Base-by-base conservation (phyloP, 2,888 invertebrate genomes). In the Agonopterix heracliana region DNA sequence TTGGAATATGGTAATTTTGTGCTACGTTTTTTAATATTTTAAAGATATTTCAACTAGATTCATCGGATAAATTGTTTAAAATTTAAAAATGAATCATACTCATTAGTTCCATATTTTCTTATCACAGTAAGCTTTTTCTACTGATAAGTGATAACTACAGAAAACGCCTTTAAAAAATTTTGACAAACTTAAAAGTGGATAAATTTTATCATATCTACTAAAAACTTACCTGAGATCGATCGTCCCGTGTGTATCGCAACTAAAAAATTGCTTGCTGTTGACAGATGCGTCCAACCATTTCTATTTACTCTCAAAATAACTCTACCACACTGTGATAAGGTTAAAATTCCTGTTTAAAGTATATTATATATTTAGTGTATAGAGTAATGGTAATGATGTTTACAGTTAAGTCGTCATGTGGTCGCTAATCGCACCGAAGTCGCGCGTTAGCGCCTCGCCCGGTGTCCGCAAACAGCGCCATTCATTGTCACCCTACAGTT, bases 391-490 rank as follows among this genome's bases (percentile, higher is more conserved):
- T 85, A 72, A 69, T 79, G 78, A 68, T 73, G 71, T 75, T 71
- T 71, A 74, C 75, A 73, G 75, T 75, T 75, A 74, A 63, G 59
- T 71, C 72, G 74, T 69, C 75, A 72, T 68, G 64, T 56, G 51
- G 67, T 66, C 66, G 74, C 73, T 74, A 74, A 76, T 71, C 71
- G 69, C 45, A 60, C 51, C 63, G 62, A 78, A 72, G 82, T 87
- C 83, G 79, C 85, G 73, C 69, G 84, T 88, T 88, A 88, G 84
- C 88, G 82, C 85, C 87, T 88, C 76, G 77, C 86, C 82, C 78
- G 86, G 86, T 84, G 86, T 87, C 79, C 83, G 70, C 77, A 84
- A 84, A 88, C 81, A 86, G 47, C 57, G 66, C 71, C 77, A 81
- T 83, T 81, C 81, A 84, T 83, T 26, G 26, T 26, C 26, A 26